Evolutionary conservation across 2,113 vertebrate species (phyloP).

Genomic region (Seriola quinqueradiata): DNA sequence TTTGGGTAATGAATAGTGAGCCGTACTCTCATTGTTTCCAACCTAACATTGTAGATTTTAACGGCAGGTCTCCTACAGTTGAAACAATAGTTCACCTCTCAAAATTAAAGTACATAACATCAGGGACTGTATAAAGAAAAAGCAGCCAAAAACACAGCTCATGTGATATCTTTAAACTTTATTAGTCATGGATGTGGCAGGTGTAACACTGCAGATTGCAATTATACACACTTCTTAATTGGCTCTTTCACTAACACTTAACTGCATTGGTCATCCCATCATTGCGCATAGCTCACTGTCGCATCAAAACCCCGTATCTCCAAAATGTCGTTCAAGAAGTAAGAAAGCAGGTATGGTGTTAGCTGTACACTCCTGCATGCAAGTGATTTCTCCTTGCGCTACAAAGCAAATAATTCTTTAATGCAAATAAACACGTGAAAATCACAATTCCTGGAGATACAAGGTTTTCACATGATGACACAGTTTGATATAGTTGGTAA

Average conservation of each 20-base stretch:
- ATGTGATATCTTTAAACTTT: conserved; percentile 40
- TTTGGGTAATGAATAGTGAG: neutral
- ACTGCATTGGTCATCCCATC: neutral
- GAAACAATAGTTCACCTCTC: neutral
- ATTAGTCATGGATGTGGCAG: conserved; percentile 44
- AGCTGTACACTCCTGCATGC: neutral
- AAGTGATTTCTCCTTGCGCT: neutral
- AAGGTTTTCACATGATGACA: neutral
- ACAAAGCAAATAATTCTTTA: neutral
- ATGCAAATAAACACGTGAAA: neutral
- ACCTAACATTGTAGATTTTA: neutral
- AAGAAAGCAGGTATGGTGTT: neutral
- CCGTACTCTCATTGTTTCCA: neutral
- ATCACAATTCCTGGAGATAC: neutral
- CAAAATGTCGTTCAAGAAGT: neutral
- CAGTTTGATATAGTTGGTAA: conserved; percentile 8
- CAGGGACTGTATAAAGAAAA: conserved; percentile 3
- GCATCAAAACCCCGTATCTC: conserved; percentile 11
- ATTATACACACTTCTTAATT: conserved; percentile 6
- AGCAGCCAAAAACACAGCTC: conserved; percentile 45
- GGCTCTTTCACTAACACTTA: conserved; percentile 2
- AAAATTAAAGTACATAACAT: conserved; percentile 12
- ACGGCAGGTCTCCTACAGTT: neutral
- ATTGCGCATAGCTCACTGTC: neutral
- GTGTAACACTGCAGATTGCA: conserved; percentile 29